Conservation (phyloP, 2,797 vertebrate species). For the Hyperoplus lanceolatus region DNA sequence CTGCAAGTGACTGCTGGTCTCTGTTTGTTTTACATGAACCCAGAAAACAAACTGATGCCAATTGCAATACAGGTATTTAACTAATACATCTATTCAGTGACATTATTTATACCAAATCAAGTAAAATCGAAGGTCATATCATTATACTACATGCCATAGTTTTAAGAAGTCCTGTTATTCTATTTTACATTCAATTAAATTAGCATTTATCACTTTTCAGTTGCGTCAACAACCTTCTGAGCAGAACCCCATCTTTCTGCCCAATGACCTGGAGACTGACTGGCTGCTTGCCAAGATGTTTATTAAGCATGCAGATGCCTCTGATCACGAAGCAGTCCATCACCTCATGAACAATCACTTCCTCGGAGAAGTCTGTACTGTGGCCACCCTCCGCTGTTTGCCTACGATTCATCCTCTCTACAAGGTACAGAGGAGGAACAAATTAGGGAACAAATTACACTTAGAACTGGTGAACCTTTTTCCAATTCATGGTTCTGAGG, state of each 20-base stretch:
- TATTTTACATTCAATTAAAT: background rate
- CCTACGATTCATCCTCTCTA: slow-evolving; percentile 85
- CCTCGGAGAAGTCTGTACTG: slow-evolving; percentile 76
- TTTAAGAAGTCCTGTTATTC: background rate
- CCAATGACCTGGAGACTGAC: slow-evolving; percentile 81
- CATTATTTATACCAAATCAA: background rate
- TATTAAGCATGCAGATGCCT: slow-evolving; percentile 76
- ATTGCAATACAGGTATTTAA: slow-evolving; percentile 73
- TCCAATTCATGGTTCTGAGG: background rate
- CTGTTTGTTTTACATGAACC: slow-evolving; percentile 69
- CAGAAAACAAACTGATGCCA: slow-evolving; percentile 67
- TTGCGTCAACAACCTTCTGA: slow-evolving; percentile 81
- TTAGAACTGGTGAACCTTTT: background rate
- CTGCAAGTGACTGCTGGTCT: slow-evolving; percentile 51
- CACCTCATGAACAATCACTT: slow-evolving; percentile 83
- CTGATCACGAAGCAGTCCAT: slow-evolving; percentile 71
- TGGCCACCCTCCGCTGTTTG: slow-evolving; percentile 79
- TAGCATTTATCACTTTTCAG: slow-evolving; percentile 52
- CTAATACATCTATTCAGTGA: background rate
- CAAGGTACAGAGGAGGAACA: slow-evolving; percentile 74
- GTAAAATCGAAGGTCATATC: background rate
- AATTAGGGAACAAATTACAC: too few species aligned
- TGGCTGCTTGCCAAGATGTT: slow-evolving; percentile 87
- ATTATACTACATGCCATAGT: background rate
- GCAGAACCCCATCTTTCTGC: slow-evolving; percentile 85